Conservation (phyloP, 2,113 vertebrate species). For the Struthio camelus region DNA sequence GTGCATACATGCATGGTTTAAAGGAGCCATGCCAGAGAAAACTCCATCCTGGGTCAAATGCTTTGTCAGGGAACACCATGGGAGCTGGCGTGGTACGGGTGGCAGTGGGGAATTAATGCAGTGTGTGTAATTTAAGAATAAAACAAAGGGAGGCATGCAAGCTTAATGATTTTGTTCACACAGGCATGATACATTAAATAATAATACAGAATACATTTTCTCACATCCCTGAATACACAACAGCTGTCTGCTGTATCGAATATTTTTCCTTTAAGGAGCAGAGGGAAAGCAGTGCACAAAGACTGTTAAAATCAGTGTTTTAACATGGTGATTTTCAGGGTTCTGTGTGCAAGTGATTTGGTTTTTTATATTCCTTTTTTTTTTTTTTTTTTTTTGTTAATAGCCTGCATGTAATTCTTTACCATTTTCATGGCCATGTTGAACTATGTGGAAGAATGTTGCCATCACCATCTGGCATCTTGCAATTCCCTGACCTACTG, state of each 20-base stretch:
- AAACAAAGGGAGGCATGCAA: conserved; percentile 7
- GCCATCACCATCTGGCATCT: conserved; percentile 36
- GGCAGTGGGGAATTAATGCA: background rate
- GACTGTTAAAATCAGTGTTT: background rate
- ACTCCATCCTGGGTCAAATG: background rate
- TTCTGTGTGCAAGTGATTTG: conserved; percentile 25
- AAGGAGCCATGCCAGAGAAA: background rate
- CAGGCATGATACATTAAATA: conserved; percentile 57
- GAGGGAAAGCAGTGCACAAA: conserved; percentile 21
- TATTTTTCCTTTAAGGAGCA: conserved; percentile 41
- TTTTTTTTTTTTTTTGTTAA: background rate
- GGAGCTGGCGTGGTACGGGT: background rate
- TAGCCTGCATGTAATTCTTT: conserved; percentile 20
- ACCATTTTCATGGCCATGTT: conserved; percentile 9
- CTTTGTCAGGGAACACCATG: background rate
- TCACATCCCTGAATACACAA: conserved; percentile 47
- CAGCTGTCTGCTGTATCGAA: conserved; percentile 50
- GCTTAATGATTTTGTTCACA: conserved; percentile 44
- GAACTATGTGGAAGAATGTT: conserved; percentile 24
- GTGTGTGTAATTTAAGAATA: conserved; percentile 15
- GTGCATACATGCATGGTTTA: background rate
- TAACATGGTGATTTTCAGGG: conserved; percentile 25
- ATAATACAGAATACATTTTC: conserved; percentile 48
- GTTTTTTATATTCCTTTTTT: conserved; percentile 40
- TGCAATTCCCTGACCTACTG: conserved; percentile 27